Percentiles rank a stretch among this genome's conserved stretches.
phyloP scores from a whole-genome alignment of 35 echinoderm and acorn worm genomes.

The Ophiothrix spiculata region DNA sequence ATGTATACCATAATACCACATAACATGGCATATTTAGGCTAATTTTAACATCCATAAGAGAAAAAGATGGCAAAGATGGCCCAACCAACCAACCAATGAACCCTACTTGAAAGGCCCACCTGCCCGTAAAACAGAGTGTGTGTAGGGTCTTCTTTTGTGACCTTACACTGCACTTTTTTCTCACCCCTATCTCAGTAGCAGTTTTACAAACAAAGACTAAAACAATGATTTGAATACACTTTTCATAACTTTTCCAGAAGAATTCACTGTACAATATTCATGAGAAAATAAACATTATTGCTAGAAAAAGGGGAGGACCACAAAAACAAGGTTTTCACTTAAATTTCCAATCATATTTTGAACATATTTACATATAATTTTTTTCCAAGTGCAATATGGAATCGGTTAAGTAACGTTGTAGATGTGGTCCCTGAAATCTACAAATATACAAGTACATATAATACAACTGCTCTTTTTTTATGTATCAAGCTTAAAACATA shows the following conservation, averaged over 20 bases:
- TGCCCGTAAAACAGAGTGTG: no score
- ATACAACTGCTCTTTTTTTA: conserved; percentile 14
- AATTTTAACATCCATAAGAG: no score
- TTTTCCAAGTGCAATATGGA: background rate
- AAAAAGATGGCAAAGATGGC: no score
- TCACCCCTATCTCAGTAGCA: background rate
- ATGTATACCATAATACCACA: no score
- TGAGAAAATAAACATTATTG: conserved; percentile 16
- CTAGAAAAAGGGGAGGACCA: background rate
- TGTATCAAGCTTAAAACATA: conserved; percentile 8
- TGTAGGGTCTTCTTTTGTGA: no score
- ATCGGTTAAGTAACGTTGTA: background rate
- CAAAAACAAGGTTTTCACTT: background rate
- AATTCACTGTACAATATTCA: conserved; percentile 6
- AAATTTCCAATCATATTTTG: background rate
- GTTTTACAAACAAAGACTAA: conserved; percentile 5
- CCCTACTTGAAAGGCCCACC: no score
- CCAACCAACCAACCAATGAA: no score
- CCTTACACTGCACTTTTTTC: background rate
- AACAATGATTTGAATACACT: conserved; percentile 14
- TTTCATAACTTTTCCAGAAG: background rate
- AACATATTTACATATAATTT: background rate
- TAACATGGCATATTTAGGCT: no score
- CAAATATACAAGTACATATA: conserved; percentile 16
- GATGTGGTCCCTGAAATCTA: conserved; percentile 1